Evolutionary conservation across 53 echinoderm and acorn worm species (phyloP), one percentile per base, ranked within the genome.

Genomic region (Antedon mediterranea): DNA sequence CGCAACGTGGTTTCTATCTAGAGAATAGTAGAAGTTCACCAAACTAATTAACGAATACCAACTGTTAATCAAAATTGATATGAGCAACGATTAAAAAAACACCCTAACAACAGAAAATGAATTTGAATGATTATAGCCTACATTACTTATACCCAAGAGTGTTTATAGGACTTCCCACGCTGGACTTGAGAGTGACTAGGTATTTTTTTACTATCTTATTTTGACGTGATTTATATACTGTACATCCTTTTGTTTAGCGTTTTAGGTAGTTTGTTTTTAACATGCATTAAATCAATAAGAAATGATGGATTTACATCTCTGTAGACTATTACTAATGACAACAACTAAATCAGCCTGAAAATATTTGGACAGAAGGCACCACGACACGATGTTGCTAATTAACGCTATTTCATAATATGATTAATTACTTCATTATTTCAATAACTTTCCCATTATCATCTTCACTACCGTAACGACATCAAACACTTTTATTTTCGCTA

Each of bases 361-460:
- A 15, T 57, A 57, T 57, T 57, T 57, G 57, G 57, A 57, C 57
- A 57, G 57, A 57, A 57, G 57, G 57, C 57, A 18, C 57, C 7
- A 57, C 20, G 57, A 57, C 57, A 57, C 57, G 57, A 57, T 57
- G 20, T 57, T 18, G 57, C 57, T 57, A 57, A 57, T 57, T 57
- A 57, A 57, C 57, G 57, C 57, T 57, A 11, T 57, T 57, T 57
- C 57, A 57, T 57, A 57, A 57, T 57, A 57, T 57, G 57, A 57
- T 57, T 57, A 57, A 57, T 57, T 57, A 57, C 57, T 57, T 57
- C 57, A 57, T 57, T 57, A 57, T 57, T 57, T 57, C 57, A 57
- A 57, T 57, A 57, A 57, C 57, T 57, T 57, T 57, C 57, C 57
- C 57, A 57, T 57, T 57, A 57, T 57, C 57, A 57, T 57, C 57